Evolutionary conservation across 2,797 vertebrate genomes (phyloP).

Genomic region (Manis javanica): DNA sequence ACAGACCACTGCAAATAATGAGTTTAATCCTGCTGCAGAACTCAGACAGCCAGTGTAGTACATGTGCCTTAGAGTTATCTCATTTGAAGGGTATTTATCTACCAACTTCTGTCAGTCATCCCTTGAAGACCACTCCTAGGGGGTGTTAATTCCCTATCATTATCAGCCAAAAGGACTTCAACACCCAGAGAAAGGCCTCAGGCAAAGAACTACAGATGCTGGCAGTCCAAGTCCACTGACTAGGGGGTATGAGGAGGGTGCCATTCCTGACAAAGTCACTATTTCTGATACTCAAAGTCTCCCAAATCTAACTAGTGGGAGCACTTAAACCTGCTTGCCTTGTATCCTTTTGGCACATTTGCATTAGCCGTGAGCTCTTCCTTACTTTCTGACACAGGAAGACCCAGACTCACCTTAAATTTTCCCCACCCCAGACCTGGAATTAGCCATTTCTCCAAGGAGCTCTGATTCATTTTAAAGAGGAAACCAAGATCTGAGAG

Average conservation of each 20-base stretch:
- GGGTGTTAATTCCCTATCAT: background rate
- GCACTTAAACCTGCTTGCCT: background rate
- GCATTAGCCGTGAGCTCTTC: background rate
- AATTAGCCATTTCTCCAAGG: background rate
- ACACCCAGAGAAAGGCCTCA: background rate
- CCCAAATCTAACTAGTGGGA: background rate
- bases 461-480: background rate
- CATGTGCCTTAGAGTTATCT: background rate
- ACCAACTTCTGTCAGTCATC: background rate
- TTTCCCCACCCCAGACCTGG: background rate
- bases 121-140: background rate
- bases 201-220: background rate
- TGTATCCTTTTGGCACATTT: background rate
- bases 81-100: conserved; percentile 27
- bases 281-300: background rate
- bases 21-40: background rate
- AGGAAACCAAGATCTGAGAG: background rate
- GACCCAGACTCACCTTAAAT: background rate
- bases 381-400: background rate
- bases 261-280: background rate
- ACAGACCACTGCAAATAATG: background rate
- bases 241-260: background rate
- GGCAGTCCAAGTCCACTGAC: background rate
- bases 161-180: background rate
- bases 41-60: background rate